Evolutionary conservation across 2,888 invertebrate genomes (phyloP).

Genomic region (Arge pagana): DNA sequence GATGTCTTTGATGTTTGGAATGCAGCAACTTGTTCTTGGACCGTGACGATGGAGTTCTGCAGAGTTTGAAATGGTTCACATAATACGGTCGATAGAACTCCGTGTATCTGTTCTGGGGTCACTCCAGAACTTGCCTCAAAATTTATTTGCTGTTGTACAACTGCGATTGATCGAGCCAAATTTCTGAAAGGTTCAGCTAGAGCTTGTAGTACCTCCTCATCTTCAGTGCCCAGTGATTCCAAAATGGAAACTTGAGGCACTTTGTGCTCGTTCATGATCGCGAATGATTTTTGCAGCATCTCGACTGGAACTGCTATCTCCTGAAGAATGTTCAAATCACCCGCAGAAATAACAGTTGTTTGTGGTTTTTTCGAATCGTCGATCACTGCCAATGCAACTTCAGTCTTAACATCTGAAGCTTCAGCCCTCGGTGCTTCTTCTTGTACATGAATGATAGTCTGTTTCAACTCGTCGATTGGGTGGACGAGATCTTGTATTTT

Average conservation of each 20-base stretch:
- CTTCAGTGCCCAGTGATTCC: slow-evolving; percentile 8
- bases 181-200: slow-evolving; percentile 42
- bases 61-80: slow-evolving; percentile 55
- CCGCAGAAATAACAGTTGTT: slow-evolving; percentile 10
- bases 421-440: slow-evolving; percentile 5
- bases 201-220: slow-evolving; percentile 33
- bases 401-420: slow-evolving; percentile 2
- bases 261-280: slow-evolving; percentile 40
- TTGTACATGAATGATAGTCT: slow-evolving; percentile 38
- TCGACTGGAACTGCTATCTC: slow-evolving; percentile 34
- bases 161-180: slow-evolving; percentile 46
- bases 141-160: slow-evolving; percentile 50
- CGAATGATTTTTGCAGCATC: slow-evolving; percentile 43
- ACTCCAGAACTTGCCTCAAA: slow-evolving; percentile 55
- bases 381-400: slow-evolving; percentile 1
- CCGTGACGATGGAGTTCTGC: slow-evolving; percentile 42
- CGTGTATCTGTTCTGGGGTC: slow-evolving; percentile 32
- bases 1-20: slow-evolving; percentile 35
- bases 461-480: slow-evolving; percentile 37
- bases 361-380: slow-evolving; percentile 1
- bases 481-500: slow-evolving; percentile 33
- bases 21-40: slow-evolving; percentile 42
- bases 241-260: slow-evolving; percentile 30
- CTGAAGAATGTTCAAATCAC: slow-evolving; percentile 13
- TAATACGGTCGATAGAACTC: slow-evolving; percentile 20